Base-by-base conservation (phyloP, 2,797 vertebrate species). In the Sebastes wilsoni region DNA sequence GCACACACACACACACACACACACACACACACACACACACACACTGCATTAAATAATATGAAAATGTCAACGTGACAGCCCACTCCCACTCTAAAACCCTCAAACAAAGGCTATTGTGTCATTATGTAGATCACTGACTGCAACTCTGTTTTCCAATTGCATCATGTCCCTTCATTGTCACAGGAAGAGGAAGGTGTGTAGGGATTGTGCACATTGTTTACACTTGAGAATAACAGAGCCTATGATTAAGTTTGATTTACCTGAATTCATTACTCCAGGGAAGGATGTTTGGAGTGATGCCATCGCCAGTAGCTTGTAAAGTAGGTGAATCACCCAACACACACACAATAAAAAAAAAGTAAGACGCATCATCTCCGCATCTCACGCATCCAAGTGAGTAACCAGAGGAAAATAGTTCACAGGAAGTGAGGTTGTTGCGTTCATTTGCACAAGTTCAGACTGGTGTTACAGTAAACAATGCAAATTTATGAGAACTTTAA, bases 281-380 rank as follows among this genome's bases (percentile, higher is more conserved):
- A 82, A 34, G 6, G 1, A 34, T 61, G 42, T 55, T 61, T 72
- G 60, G 59, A 74, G 60, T 38, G 52, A 78, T 68, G 34, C 75
- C 69, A 75, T 18, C 10, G 8, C 6, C 64, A 28, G 16, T 61
- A 71, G 49, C 55, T 80, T 62, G 77, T 84, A 18, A 70, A 73
- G 49, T 22, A 25, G 59, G 22, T 90, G 87, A 92, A 71, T 92
- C 82, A 91, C 66, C 54, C 62, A 32, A 32, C 61, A 61, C 65
- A 8, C 62, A 81, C 18, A 49, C 18, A 49, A 49, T 18, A 20
- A 49, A 49, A 49, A 42, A 34, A 5, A 66, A 46, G 9, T n/a
- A 81, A 72, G 9, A 72, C 54, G 64, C 66, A 65, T 66, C 46
- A 42, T 71, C 58, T 75, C 46, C 7, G 46, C 46, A 8, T 49